Base-by-base conservation (phyloP, 2,797 vertebrate species). In the Masticophis lateralis region DNA sequence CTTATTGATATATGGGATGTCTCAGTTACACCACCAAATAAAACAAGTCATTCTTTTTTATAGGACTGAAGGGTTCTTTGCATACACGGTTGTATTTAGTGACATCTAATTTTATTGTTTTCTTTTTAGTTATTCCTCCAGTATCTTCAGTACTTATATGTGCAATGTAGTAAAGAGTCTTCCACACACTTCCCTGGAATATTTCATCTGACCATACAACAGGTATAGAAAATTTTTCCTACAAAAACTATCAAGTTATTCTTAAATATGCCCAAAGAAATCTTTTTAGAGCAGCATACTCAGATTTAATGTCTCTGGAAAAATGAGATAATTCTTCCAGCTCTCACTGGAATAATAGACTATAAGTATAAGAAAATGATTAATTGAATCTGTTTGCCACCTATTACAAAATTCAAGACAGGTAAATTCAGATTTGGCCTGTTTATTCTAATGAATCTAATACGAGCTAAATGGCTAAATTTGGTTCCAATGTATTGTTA, bases 81-180 rank as follows among this genome's bases (percentile, higher is more conserved):
- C 0, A 5, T 69, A 8, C 90, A 7, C 69, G 86, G 1, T 2
- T 88, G 1, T 43, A 8, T 88, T 18, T 12, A 74, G 28, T 2
- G 14, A 63, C 22, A 43, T 91, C 11, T 87, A 57, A 53, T 94
- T 18, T 91, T 87, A 92, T 37, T 59, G 94, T 79, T 93, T n/a
- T 94, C 27, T 43, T 92, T 16, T 5, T 83, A 98, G 98, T 95
- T 98, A 0, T 98, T 99, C 96, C 98, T 99, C 28, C 98, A 97
- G 95, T 99, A 99, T 96, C 97, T 99, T 37, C 98, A 98, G 91
- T 99, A 98, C 96, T 98, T 99, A 90, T 99, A 99, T 95, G 94
- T 98, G 86, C 98, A 98, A 94, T 99, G 98, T 96, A 98, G 98
- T 94, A 97, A 98, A 92, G 98, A 98, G 60, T 94, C 97, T n/a